phyloP scores from a whole-genome alignment of 2,797 vertebrate species.

The Serranus cabrilla region DNA sequence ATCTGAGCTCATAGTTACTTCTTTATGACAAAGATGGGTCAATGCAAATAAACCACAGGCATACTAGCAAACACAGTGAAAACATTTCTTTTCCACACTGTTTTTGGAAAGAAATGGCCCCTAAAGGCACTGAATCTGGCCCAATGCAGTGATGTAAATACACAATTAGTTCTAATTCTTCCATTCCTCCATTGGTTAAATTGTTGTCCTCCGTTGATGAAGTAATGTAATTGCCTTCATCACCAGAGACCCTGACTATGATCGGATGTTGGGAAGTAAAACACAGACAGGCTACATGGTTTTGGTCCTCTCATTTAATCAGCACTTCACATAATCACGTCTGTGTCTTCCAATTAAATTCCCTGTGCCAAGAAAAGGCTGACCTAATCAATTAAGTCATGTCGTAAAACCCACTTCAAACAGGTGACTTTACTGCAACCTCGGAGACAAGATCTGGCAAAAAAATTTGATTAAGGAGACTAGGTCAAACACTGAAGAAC shows the following conservation, averaged over 20 bases:
- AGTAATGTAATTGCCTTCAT: constrained; percentile 76
- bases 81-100: not conserved
- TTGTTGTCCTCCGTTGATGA: constrained; percentile 62
- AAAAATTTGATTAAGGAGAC: constrained; percentile 65
- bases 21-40: not conserved
- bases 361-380: constrained; percentile 63
- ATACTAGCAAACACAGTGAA: not conserved
- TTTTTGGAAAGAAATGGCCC: not conserved
- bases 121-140: constrained; percentile 6
- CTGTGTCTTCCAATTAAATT: constrained; percentile 77
- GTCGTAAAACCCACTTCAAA: constrained; percentile 68
- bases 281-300: constrained; percentile 46
- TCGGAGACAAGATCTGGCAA: constrained; percentile 65
- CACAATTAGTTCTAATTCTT: constrained; percentile 51
- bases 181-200: constrained; percentile 41
- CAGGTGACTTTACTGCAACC: constrained; percentile 72
- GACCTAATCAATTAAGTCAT: constrained; percentile 77
- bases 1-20: no score
- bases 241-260: constrained; percentile 64
- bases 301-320: constrained; percentile 78
- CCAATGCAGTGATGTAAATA: constrained; percentile 20
- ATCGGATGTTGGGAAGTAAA: constrained; percentile 63
- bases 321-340: constrained; percentile 79
- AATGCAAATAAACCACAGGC: constrained; percentile 33
- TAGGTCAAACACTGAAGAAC: constrained; percentile 56